These are phyloP conservation scores for Merops nubicus DNA, from an alignment of 2,113 vertebrate genomes.

Conservation along the genomic window DNA sequence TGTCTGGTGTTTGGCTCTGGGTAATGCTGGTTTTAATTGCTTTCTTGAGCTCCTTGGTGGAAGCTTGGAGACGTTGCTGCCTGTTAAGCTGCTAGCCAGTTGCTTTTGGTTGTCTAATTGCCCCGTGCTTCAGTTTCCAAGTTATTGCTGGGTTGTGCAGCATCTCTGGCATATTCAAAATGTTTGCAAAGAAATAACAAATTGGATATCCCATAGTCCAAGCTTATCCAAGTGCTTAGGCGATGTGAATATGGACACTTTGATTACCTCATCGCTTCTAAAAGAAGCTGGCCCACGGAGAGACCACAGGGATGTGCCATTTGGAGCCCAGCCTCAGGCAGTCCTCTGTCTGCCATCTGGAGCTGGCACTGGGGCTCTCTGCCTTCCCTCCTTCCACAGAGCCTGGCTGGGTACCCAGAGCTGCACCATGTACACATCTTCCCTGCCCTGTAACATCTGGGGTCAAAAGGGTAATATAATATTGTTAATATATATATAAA, in stretches of 20 bases:
- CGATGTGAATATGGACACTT: not conserved
- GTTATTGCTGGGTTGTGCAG: not conserved
- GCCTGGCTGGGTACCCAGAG: not conserved
- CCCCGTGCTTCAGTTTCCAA: not conserved
- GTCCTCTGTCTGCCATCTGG: not conserved
- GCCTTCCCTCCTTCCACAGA: not conserved
- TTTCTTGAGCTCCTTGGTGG: not conserved
- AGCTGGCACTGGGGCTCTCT: not conserved
- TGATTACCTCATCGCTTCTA: not conserved
- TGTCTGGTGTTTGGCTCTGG: not conserved
- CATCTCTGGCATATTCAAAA: not conserved
- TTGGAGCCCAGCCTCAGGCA: not conserved
- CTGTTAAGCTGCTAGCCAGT: not conserved
- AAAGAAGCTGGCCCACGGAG: not conserved
- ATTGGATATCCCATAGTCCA: not conserved
- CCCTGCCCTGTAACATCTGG: fast-evolving
- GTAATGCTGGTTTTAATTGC: not conserved
- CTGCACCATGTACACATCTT: not conserved
- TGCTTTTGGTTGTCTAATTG: not conserved
- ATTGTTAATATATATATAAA: too few species aligned
- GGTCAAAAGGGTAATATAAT: not conserved
- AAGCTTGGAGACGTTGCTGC: not conserved
- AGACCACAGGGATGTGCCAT: not conserved
- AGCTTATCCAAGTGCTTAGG: not conserved
- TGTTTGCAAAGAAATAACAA: not conserved